Conservation (phyloP, 53 echinoderm and acorn worm species). For the Crossaster papposus region DNA sequence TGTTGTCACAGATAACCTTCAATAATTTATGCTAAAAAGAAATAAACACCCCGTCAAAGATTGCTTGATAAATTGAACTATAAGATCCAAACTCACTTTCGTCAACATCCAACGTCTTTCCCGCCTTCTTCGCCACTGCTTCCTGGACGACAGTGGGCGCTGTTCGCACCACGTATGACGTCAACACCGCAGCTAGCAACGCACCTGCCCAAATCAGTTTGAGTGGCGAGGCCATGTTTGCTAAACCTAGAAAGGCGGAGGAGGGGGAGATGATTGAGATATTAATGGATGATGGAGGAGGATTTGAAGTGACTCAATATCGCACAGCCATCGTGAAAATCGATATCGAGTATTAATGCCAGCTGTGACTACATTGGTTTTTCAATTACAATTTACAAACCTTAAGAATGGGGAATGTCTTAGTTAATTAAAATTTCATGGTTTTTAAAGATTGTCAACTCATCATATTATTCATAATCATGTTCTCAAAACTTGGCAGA, state of each 20-base stretch:
- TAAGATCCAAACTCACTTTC: slow-evolving; percentile 1
- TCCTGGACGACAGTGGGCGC: slow-evolving; percentile 40
- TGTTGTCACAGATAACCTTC: not conserved
- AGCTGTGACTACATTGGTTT: not conserved
- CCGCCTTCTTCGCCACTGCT: not conserved
- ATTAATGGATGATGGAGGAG: not conserved
- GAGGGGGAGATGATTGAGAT: not conserved
- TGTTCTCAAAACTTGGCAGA: too few relatives aligned
- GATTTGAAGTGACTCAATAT: not conserved
- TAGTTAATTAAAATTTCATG: not conserved
- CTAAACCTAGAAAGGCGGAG: not conserved
- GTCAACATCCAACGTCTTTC: not conserved
- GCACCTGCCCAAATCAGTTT: not conserved
- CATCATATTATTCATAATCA: too few relatives aligned
- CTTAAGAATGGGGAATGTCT: not conserved
- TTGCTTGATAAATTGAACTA: not conserved
- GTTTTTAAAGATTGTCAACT: not conserved
- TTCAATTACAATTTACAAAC: not conserved
- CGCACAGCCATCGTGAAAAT: not conserved
- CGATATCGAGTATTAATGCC: not conserved
- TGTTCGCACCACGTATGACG: slow-evolving; percentile 24
- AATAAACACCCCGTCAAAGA: not conserved
- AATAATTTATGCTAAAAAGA: not conserved
- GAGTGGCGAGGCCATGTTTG: slow-evolving; percentile 18
- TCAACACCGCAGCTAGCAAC: slow-evolving; percentile 21